Conservation (phyloP, 2,888 invertebrate species). For the Danaus chrysippus region DNA sequence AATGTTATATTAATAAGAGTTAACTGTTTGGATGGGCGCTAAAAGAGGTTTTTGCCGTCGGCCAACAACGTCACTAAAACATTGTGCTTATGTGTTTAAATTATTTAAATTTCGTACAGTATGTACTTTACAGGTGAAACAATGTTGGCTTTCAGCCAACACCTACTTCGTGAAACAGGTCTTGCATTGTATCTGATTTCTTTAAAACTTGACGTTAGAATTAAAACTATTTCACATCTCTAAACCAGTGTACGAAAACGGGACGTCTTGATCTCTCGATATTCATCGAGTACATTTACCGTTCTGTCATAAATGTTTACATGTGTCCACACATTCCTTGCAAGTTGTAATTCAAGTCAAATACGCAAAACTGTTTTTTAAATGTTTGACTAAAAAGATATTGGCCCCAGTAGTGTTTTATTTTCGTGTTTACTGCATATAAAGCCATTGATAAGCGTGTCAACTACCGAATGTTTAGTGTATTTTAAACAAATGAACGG, state of each 20-base stretch:
- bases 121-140: conserved; percentile 24
- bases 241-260: conserved; percentile 18
- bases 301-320: conserved; percentile 27
- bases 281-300: conserved; percentile 26
- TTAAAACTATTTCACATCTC: conserved; percentile 12
- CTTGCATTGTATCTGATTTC: conserved; percentile 15
- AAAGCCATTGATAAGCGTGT: conserved; percentile 24
- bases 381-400: background rate
- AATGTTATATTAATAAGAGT: background rate
- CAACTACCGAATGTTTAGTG: conserved; percentile 12
- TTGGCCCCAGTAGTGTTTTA: conserved; percentile 1
- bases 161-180: conserved; percentile 31
- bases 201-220: conserved; percentile 16
- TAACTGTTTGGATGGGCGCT: no score
- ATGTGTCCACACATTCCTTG: conserved; percentile 20
- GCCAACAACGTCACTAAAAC: background rate
- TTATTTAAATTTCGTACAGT: conserved; percentile 8
- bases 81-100: background rate
- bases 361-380: background rate
- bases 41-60: background rate
- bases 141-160: conserved; percentile 33
- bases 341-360: conserved; percentile 12
- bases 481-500: conserved; percentile 18
- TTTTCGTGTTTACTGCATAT: conserved; percentile 20
- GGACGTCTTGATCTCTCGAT: conserved; percentile 26